Percentiles rank a stretch among this genome's conserved stretches.
Evolutionary conservation across 1,140 invertebrate genomes (phyloP).

Genomic region (Drosophila albomicans): DNA sequence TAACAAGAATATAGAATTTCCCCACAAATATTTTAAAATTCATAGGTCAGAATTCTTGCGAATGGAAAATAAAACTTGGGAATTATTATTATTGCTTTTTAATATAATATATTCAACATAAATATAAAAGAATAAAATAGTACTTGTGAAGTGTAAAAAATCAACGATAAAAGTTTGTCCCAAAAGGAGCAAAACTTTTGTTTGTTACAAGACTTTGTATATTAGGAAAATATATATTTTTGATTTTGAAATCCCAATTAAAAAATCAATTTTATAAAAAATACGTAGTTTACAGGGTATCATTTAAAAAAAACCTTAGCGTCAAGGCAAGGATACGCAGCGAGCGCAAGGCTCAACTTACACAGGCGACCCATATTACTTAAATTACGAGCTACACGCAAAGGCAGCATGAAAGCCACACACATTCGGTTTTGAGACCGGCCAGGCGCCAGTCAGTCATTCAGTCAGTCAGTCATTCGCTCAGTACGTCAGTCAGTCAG

Average conservation of each 20-base stretch:
- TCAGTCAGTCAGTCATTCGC: conserved; percentile 26
- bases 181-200: too few species aligned
- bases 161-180: too few species aligned
- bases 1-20: too few species aligned
- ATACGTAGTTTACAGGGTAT: conserved; percentile 13
- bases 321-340: conserved; percentile 56
- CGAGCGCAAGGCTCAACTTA: conserved; percentile 47
- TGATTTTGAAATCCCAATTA: not conserved
- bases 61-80: too few species aligned
- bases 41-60: too few species aligned
- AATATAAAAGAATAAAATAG: too few species aligned
- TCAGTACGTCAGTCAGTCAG: conserved; percentile 28
- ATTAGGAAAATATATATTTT: too few species aligned
- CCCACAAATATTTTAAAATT: too few species aligned
- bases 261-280: not conserved
- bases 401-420: conserved; percentile 66
- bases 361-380: conserved; percentile 73
- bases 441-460: conserved; percentile 40
- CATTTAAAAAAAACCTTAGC: not conserved
- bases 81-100: too few species aligned
- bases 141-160: too few species aligned
- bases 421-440: conserved; percentile 54
- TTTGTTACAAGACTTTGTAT: too few species aligned
- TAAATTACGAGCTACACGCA: conserved; percentile 81
- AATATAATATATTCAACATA: too few species aligned